phyloP scores from a whole-genome alignment of 2,113 vertebrate genomes.

The Semnornis frantzii region DNA sequence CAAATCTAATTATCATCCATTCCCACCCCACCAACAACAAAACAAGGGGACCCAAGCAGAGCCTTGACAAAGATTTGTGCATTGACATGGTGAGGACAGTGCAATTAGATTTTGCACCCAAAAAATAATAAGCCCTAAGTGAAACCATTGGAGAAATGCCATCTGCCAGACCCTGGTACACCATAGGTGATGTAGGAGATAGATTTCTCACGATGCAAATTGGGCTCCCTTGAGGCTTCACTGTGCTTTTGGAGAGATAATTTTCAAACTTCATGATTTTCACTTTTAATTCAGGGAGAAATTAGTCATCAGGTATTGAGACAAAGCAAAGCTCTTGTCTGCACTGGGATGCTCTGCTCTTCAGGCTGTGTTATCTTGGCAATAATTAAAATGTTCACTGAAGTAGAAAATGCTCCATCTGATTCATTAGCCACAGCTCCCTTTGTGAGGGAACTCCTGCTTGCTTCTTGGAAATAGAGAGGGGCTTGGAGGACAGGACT shows the following conservation, averaged over 20 bases:
- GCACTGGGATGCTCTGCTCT: conserved; percentile 54
- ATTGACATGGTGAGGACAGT: background rate
- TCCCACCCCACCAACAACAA: background rate
- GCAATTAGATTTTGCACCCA: background rate
- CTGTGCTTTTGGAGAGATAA: conserved; percentile 13
- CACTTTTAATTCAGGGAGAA: conserved; percentile 69
- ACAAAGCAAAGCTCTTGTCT: conserved; percentile 57
- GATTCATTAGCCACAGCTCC: conserved; percentile 62
- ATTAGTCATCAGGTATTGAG: conserved; percentile 70
- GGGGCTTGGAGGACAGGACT: background rate
- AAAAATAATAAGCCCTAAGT: background rate
- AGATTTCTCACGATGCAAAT: conserved; percentile 39
- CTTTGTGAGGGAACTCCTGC: conserved; percentile 12
- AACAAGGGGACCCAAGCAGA: background rate
- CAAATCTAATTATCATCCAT: conserved; percentile 23
- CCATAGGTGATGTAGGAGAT: background rate
- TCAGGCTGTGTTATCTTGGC: conserved; percentile 64
- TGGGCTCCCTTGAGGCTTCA: conserved; percentile 10
- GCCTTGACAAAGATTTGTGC: background rate
- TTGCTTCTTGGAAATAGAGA: conserved; percentile 24
- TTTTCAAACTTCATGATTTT: conserved; percentile 72
- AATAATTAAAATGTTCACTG: conserved; percentile 75
- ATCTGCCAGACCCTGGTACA: background rate
- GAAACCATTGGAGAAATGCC: conserved; percentile 16
- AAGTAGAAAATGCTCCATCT: conserved; percentile 63